Conservation (phyloP, 2,113 vertebrate species). For the Cephalophus harveyi region DNA sequence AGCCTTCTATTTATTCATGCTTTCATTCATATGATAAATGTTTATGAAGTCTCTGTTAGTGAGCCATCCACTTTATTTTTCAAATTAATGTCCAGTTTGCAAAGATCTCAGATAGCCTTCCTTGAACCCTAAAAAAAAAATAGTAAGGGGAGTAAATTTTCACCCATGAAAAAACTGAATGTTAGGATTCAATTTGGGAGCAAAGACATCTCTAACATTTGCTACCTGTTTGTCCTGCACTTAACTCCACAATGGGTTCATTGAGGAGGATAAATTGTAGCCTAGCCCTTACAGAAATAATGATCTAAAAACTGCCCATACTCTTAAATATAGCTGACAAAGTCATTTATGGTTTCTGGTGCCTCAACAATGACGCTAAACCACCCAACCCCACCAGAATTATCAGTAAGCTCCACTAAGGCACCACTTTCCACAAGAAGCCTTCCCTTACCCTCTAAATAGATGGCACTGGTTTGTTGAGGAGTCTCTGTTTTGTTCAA, state of each 20-base stretch:
- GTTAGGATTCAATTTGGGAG: not conserved
- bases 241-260: not conserved
- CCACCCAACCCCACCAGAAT: not conserved
- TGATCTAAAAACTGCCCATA: not conserved
- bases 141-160: not conserved
- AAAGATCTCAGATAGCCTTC: conserved; percentile 19
- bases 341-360: not conserved
- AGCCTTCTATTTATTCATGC: conserved; percentile 11
- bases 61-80: conserved; percentile 22
- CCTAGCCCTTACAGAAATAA: not conserved
- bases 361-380: not conserved
- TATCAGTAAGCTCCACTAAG: not conserved
- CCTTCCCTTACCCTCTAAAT: not conserved
- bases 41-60: conserved; percentile 23
- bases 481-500: not conserved
- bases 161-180: not conserved
- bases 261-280: not conserved
- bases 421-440: not conserved
- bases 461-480: conserved; percentile 4
- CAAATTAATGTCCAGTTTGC: conserved; percentile 36
- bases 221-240: not conserved
- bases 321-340: not conserved
- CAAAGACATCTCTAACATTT: conserved; percentile 23
- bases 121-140: not conserved
- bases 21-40: conserved; percentile 16